A percentile compares a stretch with the other conserved stretches of the same genome.
These are phyloP conservation scores for Melangyna quadrimaculata DNA, from an alignment of 2,888 invertebrate genomes.

Conservation along the genomic window DNA sequence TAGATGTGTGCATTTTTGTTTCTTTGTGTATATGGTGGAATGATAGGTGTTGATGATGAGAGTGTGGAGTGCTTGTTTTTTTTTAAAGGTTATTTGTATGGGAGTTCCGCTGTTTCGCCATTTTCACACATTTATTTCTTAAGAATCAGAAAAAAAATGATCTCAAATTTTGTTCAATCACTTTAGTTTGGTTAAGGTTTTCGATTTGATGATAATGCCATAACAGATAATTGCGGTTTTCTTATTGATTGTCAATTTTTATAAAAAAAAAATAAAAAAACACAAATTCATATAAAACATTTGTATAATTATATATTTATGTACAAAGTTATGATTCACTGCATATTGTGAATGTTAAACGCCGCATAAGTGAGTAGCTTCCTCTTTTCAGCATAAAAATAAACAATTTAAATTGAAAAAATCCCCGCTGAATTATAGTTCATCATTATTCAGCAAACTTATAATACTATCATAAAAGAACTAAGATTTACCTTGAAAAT, in stretches of 20 bases:
- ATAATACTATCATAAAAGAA: background rate
- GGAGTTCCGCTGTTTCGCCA: constrained; percentile 75
- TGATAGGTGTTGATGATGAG: constrained; percentile 49
- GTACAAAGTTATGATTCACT: constrained; percentile 52
- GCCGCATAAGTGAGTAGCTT: background rate
- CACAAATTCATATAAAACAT: constrained; percentile 23
- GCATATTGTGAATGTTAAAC: background rate
- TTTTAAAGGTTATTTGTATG: constrained; percentile 49
- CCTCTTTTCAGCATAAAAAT: background rate
- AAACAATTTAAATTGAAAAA: background rate
- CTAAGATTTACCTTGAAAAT: background rate
- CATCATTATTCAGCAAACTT: background rate
- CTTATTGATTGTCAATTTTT: constrained; percentile 36
- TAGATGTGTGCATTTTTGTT: constrained; percentile 57
- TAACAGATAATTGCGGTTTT: constrained; percentile 51
- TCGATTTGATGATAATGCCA: constrained; percentile 55
- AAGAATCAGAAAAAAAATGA: constrained; percentile 12
- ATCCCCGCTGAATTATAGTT: background rate
- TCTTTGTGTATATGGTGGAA: constrained; percentile 25
- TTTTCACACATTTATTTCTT: constrained; percentile 69
- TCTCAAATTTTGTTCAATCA: constrained; percentile 50
- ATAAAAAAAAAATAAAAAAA: constrained; percentile 18
- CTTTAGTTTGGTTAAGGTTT: constrained; percentile 66
- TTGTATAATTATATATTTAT: constrained; percentile 39
- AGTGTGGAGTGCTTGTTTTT: constrained; percentile 68